phyloP scores from a whole-genome alignment of 2,888 invertebrate genomes.

The Metopia argyrocephala region DNA sequence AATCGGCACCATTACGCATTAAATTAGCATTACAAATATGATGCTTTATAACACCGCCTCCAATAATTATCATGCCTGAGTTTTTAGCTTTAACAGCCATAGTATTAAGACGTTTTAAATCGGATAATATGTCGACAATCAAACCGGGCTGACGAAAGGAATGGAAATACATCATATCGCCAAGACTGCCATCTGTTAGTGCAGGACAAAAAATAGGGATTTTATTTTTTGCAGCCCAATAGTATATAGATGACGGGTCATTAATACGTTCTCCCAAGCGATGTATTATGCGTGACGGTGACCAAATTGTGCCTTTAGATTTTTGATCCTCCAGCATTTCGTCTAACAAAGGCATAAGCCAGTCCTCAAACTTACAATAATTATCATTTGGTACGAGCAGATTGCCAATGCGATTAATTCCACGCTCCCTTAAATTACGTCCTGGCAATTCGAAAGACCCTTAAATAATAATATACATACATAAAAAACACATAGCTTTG shows the following conservation, averaged over 20 bases:
- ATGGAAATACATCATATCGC: conserved; percentile 99
- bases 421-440: conserved; percentile 87
- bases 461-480: conserved; percentile 27
- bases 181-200: conserved; percentile 96
- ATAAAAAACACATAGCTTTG: background rate
- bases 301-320: conserved; percentile 87
- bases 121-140: conserved; percentile 94
- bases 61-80: conserved; percentile 97
- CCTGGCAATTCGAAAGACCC: conserved; percentile 90
- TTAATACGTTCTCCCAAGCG: conserved; percentile 93
- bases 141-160: conserved; percentile 95
- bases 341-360: conserved; percentile 94
- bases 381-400: conserved; percentile 98
- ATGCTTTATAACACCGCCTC: conserved; percentile 98
- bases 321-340: conserved; percentile 94
- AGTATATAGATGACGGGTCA: conserved; percentile 94
- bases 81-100: conserved; percentile 95
- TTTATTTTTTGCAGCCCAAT: conserved; percentile 97
- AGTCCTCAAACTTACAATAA: conserved; percentile 98
- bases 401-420: conserved; percentile 92
- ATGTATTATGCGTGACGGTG: conserved; percentile 91
- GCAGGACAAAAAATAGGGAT: conserved; percentile 99
- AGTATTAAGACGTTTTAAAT: conserved; percentile 92
- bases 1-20: conserved; percentile 99
- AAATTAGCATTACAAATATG: conserved; percentile 99